Evolutionary conservation across 1,140 invertebrate species (phyloP).

Genomic region (Cydia pomonella): DNA sequence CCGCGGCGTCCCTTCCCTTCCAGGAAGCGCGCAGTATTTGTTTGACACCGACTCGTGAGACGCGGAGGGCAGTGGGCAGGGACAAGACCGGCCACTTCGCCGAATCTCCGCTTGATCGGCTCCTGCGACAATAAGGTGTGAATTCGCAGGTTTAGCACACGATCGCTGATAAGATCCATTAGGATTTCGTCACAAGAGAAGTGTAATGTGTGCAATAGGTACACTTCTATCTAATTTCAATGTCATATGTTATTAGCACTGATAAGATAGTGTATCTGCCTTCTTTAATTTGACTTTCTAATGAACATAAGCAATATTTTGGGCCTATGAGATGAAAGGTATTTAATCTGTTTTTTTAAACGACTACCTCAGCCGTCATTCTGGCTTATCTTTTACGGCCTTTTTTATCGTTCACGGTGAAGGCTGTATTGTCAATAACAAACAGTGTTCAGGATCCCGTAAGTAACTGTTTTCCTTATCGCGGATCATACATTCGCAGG

Average conservation of each 20-base stretch:
- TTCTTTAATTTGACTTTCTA: neutral
- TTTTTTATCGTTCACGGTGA: constrained; percentile 37
- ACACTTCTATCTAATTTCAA: neutral
- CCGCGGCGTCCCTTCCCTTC: constrained; percentile 73
- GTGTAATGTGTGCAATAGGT: neutral
- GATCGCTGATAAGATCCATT: constrained; percentile 43
- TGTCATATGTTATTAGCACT: neutral
- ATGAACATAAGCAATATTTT: neutral
- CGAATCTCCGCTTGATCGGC: constrained; percentile 54
- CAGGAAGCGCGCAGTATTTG: constrained; percentile 69
- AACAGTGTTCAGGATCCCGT: constrained; percentile 46
- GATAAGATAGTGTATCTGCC: constrained; percentile 6
- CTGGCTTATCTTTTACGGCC: constrained; percentile 32
- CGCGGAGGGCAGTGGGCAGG: constrained; percentile 67
- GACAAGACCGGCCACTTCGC: constrained; percentile 49
- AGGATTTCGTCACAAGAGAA: constrained; percentile 20
- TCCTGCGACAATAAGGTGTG: constrained; percentile 59
- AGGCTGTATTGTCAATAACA: constrained; percentile 35
- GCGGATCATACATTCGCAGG: constrained; percentile 48
- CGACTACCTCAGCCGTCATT: constrained; percentile 8
- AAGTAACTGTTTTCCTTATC: constrained; percentile 51
- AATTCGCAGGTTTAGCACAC: constrained; percentile 48
- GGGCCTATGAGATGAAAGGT: neutral
- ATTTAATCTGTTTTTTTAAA: constrained; percentile 27
- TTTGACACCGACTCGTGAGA: constrained; percentile 76